Evolutionary conservation across 2,888 invertebrate species (phyloP).

Genomic region (Dyspetes luteomarginatus): DNA sequence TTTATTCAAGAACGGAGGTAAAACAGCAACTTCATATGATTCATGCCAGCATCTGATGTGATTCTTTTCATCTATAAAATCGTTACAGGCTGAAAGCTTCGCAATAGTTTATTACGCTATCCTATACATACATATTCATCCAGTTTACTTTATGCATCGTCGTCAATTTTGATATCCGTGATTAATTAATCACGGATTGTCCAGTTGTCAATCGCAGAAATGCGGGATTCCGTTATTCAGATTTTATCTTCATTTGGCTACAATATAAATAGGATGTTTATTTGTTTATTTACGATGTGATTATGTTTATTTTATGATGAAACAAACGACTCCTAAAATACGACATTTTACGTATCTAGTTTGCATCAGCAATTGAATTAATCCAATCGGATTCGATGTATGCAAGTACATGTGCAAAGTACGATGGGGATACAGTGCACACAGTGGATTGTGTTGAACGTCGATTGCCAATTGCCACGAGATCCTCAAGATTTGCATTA

Average conservation of each 20-base stretch:
- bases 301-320: not conserved
- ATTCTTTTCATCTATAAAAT: too few relatives aligned
- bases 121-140: not conserved
- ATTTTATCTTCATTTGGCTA: too few relatives aligned
- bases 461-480: constrained; percentile 52
- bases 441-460: constrained; percentile 24
- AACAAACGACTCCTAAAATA: not conserved
- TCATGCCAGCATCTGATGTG: too few relatives aligned
- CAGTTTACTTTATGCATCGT: not conserved
- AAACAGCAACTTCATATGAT: too few relatives aligned
- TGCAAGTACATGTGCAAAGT: not conserved
- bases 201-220: not conserved
- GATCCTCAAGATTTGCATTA: constrained; percentile 49
- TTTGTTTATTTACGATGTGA: too few relatives aligned
- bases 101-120: not conserved
- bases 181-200: not conserved
- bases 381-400: constrained; percentile 6
- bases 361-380: not conserved
- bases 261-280: too few relatives aligned
- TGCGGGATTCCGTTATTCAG: too few relatives aligned
- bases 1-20: not conserved
- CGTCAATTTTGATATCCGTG: not conserved
- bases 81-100: too few relatives aligned
- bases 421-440: not conserved
- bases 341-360: not conserved